Evolutionary conservation across 2,888 invertebrate species (phyloP).

Genomic region (Steinernema carpocapsae): DNA sequence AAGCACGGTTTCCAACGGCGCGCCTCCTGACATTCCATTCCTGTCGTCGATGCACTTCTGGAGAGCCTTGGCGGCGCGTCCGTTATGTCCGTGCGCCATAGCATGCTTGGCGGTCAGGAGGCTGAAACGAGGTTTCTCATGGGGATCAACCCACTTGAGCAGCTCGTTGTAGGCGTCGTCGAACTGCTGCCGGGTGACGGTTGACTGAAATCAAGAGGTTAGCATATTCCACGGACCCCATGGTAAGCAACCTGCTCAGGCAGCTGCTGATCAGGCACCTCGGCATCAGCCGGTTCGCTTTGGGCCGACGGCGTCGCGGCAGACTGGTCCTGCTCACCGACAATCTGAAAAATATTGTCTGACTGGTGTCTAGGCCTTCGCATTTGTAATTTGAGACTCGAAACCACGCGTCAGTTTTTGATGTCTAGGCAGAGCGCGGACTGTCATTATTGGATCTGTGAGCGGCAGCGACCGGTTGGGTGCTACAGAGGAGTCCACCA

Average conservation of each 20-base stretch:
- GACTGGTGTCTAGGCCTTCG: background rate
- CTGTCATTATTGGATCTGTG: no score
- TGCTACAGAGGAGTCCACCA: no score
- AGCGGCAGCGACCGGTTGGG: no score
- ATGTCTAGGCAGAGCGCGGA: no score
- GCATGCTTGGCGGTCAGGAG: conserved; percentile 80
- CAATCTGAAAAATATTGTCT: conserved; percentile 2
- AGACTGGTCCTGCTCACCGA: background rate
- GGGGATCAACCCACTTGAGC: conserved; percentile 81
- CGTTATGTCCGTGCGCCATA: conserved; percentile 80
- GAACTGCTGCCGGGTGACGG: conserved; percentile 71
- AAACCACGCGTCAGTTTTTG: no score
- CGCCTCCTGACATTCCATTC: conserved; percentile 13
- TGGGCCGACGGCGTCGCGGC: background rate
- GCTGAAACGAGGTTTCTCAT: conserved; percentile 74
- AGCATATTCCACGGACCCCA: no score
- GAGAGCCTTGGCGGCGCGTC: conserved; percentile 81
- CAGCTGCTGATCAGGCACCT: conserved; percentile 1
- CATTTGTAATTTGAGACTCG: background rate
- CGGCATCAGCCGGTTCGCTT: conserved; percentile 5
- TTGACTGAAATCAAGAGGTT: conserved; percentile 23
- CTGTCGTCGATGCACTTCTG: conserved; percentile 80
- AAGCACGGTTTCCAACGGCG: background rate
- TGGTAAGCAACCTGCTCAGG: no score
- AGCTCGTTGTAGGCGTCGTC: conserved; percentile 77